A percentile compares a stretch with the other conserved stretches of the same genome.
Conservation (phyloP, 1,140 invertebrate species). For the Amphibalanus amphitrite region DNA sequence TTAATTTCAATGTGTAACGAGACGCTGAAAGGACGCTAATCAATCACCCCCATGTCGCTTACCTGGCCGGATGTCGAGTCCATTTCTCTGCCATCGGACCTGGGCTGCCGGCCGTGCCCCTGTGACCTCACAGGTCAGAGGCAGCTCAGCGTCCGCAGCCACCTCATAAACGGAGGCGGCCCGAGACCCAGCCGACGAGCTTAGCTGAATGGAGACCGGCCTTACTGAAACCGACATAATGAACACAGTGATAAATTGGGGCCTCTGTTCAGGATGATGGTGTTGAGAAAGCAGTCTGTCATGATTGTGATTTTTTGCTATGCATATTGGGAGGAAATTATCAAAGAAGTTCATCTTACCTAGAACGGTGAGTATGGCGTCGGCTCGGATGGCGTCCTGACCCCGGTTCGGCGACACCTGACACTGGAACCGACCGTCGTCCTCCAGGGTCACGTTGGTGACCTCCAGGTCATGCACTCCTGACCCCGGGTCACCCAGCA, state of each 20-base stretch:
- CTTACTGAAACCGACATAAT: neutral
- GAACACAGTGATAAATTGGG: neutral
- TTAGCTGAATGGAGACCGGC: neutral
- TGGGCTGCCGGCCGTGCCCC: neutral
- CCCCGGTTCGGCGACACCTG: constrained; percentile 56
- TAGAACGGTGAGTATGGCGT: constrained; percentile 63
- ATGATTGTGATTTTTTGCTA: neutral
- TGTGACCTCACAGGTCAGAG: neutral
- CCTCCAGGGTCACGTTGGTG: constrained; percentile 55
- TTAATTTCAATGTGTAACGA: no score
- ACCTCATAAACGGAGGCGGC: neutral
- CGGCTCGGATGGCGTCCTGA: constrained; percentile 63
- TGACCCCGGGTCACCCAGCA: constrained; percentile 45
- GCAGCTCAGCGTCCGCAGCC: neutral
- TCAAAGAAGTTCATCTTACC: constrained; percentile 40
- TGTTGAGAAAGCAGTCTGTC: no score
- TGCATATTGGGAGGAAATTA: neutral
- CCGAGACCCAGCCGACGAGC: neutral
- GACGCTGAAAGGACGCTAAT: no score
- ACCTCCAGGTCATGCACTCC: constrained; percentile 67
- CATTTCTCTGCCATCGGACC: neutral
- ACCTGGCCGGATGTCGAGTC: neutral
- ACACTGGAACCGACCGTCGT: constrained; percentile 84
- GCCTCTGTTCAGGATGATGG: no score
- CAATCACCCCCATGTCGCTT: no score